phyloP scores from a whole-genome alignment of 2,888 invertebrate species.

The Schizaphis graminum region DNA sequence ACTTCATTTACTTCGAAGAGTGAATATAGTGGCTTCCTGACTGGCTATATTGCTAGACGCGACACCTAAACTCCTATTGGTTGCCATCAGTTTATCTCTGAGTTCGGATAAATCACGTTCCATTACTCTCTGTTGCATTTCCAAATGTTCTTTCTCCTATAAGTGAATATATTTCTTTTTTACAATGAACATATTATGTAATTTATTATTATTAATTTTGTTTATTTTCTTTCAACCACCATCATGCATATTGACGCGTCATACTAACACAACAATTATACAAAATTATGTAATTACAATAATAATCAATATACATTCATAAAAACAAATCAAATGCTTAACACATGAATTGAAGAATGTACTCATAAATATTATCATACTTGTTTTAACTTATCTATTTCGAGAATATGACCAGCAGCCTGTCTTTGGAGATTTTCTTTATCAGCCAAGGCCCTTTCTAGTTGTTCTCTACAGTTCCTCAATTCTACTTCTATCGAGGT shows the following conservation, averaged over 20 bases:
- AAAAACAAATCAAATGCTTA: neutral
- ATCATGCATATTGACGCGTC: neutral
- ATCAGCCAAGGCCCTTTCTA: conserved; percentile 78
- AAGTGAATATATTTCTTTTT: conserved; percentile 13
- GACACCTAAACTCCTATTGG: conserved; percentile 78
- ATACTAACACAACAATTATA: neutral
- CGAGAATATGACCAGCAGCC: conserved; percentile 79
- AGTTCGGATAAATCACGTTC: conserved; percentile 81
- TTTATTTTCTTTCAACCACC: neutral
- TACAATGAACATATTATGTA: neutral
- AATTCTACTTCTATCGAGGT: conserved; percentile 78
- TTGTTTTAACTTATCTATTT: conserved; percentile 81
- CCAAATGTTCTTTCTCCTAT: conserved; percentile 80
- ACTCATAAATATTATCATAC: conserved; percentile 67
- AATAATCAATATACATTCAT: neutral
- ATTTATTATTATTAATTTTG: neutral
- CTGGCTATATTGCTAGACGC: conserved; percentile 80
- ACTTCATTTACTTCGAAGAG: conserved; percentile 76
- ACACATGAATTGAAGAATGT: neutral
- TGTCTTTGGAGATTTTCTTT: conserved; percentile 84
- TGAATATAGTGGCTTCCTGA: conserved; percentile 79
- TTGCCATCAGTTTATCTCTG: conserved; percentile 78
- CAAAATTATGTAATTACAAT: neutral
- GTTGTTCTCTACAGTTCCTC: conserved; percentile 77
- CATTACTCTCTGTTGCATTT: conserved; percentile 80